A percentile compares a stretch with the other conserved stretches of the same genome.
phyloP scores from a whole-genome alignment of 2,888 invertebrate genomes.

The Malthinus seriepunctatus region DNA sequence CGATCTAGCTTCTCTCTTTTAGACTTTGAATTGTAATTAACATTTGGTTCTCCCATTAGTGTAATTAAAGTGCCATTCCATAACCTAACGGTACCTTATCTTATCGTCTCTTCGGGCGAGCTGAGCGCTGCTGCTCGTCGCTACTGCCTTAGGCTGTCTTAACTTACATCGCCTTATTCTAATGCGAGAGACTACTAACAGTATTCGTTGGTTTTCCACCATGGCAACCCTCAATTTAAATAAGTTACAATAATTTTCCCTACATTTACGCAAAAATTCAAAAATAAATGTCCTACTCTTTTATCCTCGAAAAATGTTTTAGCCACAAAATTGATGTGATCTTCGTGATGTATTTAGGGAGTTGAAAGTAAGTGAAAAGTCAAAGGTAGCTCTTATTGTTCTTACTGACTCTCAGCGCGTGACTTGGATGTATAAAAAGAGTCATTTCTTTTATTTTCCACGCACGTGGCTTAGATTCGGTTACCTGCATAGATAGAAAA shows the following conservation, averaged over 20 bases:
- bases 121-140: constrained; percentile 37
- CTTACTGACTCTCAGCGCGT: constrained; percentile 30
- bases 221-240: constrained; percentile 23
- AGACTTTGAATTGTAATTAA: constrained; percentile 74
- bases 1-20: constrained; percentile 58
- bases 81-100: constrained; percentile 60
- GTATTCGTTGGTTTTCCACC: constrained; percentile 25
- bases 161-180: constrained; percentile 37
- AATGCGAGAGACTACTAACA: constrained; percentile 10
- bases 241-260: constrained; percentile 27
- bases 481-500: constrained; percentile 31
- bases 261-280: constrained; percentile 7
- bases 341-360: constrained; percentile 36
- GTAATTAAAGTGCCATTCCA: constrained; percentile 75
- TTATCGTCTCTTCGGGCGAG: constrained; percentile 51
- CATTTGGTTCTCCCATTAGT: constrained; percentile 76
- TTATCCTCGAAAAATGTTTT: constrained; percentile 11
- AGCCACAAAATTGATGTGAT: constrained; percentile 28
- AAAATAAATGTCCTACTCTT: background rate
- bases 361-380: constrained; percentile 41
- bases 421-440: constrained; percentile 19
- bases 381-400: constrained; percentile 42
- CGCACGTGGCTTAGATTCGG: constrained; percentile 36
- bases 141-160: constrained; percentile 40
- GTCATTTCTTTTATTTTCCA: constrained; percentile 29